Evolutionary conservation across 1,140 invertebrate species (phyloP), one percentile per base, ranked within the genome.

Genomic region (Yoshiicerus persimilis): DNA sequence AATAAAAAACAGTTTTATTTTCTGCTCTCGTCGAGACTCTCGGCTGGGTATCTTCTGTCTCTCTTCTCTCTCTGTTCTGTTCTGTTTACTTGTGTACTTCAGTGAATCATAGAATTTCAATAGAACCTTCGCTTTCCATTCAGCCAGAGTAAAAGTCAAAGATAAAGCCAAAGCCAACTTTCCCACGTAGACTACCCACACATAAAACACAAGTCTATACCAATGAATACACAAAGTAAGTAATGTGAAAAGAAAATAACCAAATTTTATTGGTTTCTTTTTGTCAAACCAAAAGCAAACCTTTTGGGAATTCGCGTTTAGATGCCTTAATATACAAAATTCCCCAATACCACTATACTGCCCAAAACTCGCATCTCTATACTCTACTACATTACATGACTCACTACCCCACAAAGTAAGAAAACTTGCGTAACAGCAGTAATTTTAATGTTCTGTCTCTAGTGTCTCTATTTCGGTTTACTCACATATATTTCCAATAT

Each of bases 181-280:
- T 30, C 25, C 11, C 41, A 30, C 11, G 10, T n/a, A n/a, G 30
- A 38, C 9, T 36, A 77, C 36, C 16, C 32, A 20, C 13, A 36
- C 70, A 13, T 34, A 34, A 13, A 34, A 16, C 8, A 80, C 32
- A 34, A 38, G 30, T 34, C 30, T 77, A 77, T 30, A 32, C 27
- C 23, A n/a, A 36, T 10, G 75, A 38, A 80, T 80, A 36, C 30
- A 70, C 47, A 10, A 70, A 27, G 64, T 70, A 70, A 27, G 75
- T 80, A 38, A 80, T 80, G 75, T 80, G 75, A n/a, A 80, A 23
- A 80, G 64, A 80, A 80, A 34, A 80, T 80, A 80, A 80, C 36
- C 75, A 80, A 80, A 80, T 80, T 80, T 32, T 23, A 80, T 36
- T 80, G 36, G 75, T 80, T 80, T 80, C 75, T 80, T 20, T 80